A percentile compares a stretch with the other conserved stretches of the same genome.
These are phyloP conservation scores for Brachionus calyciflorus DNA, from an alignment of 1,140 invertebrate species.

Conservation along the genomic window DNA sequence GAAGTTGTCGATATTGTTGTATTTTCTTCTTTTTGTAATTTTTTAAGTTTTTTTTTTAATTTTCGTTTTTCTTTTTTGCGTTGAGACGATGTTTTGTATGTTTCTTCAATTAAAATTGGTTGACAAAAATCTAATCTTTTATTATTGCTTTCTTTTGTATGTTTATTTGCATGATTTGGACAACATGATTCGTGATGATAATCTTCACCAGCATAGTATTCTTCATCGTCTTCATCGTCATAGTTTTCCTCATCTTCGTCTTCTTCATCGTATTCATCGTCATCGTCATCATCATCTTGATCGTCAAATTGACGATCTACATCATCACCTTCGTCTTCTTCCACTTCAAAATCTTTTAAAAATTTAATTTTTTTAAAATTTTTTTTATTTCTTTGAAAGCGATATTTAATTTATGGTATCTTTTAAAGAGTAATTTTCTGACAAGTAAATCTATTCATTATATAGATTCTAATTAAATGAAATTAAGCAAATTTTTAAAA, in stretches of 20 bases:
- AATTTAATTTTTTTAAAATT: too few relatives aligned
- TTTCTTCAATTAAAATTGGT: background rate
- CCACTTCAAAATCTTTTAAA: background rate
- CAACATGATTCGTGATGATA: constrained; percentile 5
- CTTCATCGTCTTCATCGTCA: background rate
- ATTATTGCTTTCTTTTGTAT: background rate
- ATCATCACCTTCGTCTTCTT: background rate
- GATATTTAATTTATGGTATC: too few relatives aligned
- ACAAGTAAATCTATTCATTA: too few relatives aligned
- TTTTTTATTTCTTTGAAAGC: too few relatives aligned
- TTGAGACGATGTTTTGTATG: background rate
- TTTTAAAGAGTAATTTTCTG: too few relatives aligned
- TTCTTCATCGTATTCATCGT: background rate
- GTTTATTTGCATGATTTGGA: background rate
- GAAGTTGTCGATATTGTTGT: background rate
- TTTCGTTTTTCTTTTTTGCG: constrained; percentile 37
- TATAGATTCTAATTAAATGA: too few relatives aligned
- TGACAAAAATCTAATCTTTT: constrained; percentile 6
- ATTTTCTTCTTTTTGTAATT: constrained; percentile 6
- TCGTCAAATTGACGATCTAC: background rate
- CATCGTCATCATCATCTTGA: background rate
- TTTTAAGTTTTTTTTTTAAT: constrained; percentile 29
- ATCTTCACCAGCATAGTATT: background rate
- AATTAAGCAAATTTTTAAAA: too few relatives aligned
- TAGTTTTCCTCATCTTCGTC: background rate